phyloP scores from a whole-genome alignment of 2,113 vertebrate genomes.

The Arothron firmamentum region DNA sequence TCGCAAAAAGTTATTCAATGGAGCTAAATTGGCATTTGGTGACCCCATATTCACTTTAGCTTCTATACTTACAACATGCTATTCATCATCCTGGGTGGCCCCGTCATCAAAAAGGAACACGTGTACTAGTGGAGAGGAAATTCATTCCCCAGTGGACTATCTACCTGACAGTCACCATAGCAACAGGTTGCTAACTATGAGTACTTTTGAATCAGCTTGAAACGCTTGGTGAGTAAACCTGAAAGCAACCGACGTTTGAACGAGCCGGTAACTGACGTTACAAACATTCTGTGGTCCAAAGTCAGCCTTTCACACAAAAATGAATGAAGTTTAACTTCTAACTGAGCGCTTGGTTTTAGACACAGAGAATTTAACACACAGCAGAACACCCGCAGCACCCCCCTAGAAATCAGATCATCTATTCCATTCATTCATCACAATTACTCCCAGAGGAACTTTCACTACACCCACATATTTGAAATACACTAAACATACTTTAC shows the following conservation, averaged over 20 bases:
- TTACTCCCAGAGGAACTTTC: too few species aligned
- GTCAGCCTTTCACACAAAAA: background rate
- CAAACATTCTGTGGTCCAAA: slow-evolving; percentile 2
- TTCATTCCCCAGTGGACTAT: slow-evolving; percentile 25
- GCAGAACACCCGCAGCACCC: background rate
- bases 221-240: too few species aligned
- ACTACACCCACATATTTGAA: too few species aligned
- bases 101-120: slow-evolving; percentile 29
- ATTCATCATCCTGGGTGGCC: slow-evolving; percentile 45
- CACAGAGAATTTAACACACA: slow-evolving; percentile 1
- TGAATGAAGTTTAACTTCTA: background rate
- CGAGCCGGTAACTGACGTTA: background rate
- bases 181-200: slow-evolving; percentile 43
- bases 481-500: too few species aligned
- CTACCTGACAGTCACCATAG: slow-evolving; percentile 59
- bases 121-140: slow-evolving; percentile 11
- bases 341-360: background rate
- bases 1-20: slow-evolving; percentile 6
- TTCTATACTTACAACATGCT: background rate
- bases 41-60: slow-evolving; percentile 29
- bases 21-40: slow-evolving; percentile 23
- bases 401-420: slow-evolving; percentile 5
- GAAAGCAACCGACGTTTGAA: too few species aligned
- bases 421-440: too few species aligned
- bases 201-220: slow-evolving; percentile 3